A percentile compares a stretch with the other conserved stretches of the same genome.
Conservation (phyloP, 1,140 invertebrate genomes). For the Spodoptera frugiperda region DNA sequence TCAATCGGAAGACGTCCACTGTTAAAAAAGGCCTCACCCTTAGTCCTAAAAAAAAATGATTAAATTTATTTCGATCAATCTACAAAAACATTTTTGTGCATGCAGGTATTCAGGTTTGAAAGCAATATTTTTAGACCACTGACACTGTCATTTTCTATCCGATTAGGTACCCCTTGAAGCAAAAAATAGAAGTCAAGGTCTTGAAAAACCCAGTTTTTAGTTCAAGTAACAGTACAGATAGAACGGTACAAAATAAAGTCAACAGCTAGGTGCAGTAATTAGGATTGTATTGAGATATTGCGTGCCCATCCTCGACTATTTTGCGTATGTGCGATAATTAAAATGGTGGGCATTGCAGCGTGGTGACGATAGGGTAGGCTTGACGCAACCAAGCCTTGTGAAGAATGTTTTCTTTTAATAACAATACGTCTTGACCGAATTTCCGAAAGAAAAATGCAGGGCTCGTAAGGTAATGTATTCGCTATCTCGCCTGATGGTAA, state of each 20-base stretch:
- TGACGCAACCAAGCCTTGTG: not conserved
- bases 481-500: no score
- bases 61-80: no score
- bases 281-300: not conserved
- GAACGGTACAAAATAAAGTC: not conserved
- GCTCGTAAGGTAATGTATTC: no score
- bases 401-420: not conserved
- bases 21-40: no score
- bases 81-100: no score
- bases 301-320: not conserved
- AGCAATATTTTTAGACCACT: no score
- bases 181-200: conserved; percentile 1
- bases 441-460: no score
- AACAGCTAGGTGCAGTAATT: not conserved
- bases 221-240: not conserved
- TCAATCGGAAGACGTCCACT: no score
- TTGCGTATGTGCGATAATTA: not conserved
- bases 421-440: not conserved
- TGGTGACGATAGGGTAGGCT: not conserved
- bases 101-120: no score
- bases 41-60: no score
- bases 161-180: not conserved
- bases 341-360: not conserved
- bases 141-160: no score
- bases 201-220: not conserved